A percentile compares a stretch with the other conserved stretches of the same genome.
These are phyloP conservation scores for Biston stratarius DNA, from an alignment of 2,888 invertebrate species.

Conservation along the genomic window DNA sequence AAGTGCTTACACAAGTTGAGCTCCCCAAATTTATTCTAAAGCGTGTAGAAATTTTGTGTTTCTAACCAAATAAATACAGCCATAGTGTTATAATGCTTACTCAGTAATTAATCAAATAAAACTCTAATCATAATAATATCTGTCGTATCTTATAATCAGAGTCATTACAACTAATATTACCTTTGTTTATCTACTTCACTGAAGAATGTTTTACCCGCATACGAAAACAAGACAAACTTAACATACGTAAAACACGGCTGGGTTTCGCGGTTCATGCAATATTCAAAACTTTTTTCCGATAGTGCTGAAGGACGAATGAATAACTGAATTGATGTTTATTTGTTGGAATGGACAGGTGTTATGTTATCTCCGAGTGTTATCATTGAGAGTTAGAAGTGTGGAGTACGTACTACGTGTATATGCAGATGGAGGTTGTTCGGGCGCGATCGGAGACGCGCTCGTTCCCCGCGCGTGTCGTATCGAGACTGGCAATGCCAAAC, in stretches of 20 bases:
- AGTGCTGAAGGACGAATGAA: slow-evolving; percentile 26
- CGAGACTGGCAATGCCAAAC: slow-evolving; percentile 63
- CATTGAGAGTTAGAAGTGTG: slow-evolving; percentile 15
- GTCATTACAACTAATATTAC: slow-evolving; percentile 7
- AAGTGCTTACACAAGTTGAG: not conserved
- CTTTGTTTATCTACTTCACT: slow-evolving; percentile 18
- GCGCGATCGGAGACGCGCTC: slow-evolving; percentile 60
- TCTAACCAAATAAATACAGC: too few species aligned
- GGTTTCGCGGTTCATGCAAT: slow-evolving; percentile 63
- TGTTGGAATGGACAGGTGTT: slow-evolving; percentile 12
- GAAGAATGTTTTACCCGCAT: slow-evolving; percentile 7
- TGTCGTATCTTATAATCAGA: not conserved
- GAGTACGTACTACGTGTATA: slow-evolving; percentile 34
- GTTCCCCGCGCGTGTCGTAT: slow-evolving; percentile 63
- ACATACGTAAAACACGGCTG: slow-evolving; percentile 43
- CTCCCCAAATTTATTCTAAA: not conserved
- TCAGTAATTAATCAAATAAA: not conserved
- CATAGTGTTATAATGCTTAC: too few species aligned
- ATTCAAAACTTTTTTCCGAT: slow-evolving; percentile 64
- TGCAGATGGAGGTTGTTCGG: slow-evolving; percentile 7
- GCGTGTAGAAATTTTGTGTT: too few species aligned
- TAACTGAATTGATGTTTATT: slow-evolving; percentile 27
- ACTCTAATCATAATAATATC: not conserved
- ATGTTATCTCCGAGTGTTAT: slow-evolving; percentile 35
- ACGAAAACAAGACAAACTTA: slow-evolving; percentile 46